Conservation (phyloP, 2,888 invertebrate genomes). For the Apotomis turbidana region DNA sequence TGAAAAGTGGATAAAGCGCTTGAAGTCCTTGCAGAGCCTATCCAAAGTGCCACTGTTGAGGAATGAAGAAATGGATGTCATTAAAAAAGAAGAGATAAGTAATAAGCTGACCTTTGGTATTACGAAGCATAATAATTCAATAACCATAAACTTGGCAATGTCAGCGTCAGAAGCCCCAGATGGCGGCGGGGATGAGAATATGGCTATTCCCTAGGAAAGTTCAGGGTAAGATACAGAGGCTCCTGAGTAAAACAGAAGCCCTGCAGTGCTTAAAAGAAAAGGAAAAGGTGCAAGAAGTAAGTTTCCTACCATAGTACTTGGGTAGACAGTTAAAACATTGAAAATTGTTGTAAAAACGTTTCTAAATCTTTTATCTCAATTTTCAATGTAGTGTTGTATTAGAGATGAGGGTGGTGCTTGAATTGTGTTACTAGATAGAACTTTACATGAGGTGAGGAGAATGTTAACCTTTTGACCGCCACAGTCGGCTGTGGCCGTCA, state of each 20-base stretch:
- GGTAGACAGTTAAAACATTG: not conserved
- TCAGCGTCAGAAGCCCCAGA: not conserved
- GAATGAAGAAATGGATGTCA: conserved; percentile 55
- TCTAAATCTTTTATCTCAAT: no score
- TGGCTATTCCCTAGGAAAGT: not conserved
- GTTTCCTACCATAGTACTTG: not conserved
- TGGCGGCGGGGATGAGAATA: not conserved
- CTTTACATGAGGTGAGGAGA: no score
- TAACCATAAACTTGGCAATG: not conserved
- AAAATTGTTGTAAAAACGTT: no score
- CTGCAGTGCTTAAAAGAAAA: not conserved
- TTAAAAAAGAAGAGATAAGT: conserved; percentile 45
- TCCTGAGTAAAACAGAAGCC: not conserved
- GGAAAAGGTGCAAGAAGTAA: not conserved
- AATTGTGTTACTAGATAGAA: no score
- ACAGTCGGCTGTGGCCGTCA: no score
- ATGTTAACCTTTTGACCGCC: no score
- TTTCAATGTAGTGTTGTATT: no score
- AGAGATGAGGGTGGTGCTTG: no score
- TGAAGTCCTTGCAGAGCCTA: conserved; percentile 55
- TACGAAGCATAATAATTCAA: not conserved
- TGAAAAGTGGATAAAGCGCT: conserved; percentile 62
- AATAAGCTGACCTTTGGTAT: conserved; percentile 61
- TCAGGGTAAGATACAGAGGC: not conserved
- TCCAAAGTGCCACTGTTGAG: conserved; percentile 57